Conservation (phyloP, 2,797 vertebrate species). For the Spheniscus humboldti region DNA sequence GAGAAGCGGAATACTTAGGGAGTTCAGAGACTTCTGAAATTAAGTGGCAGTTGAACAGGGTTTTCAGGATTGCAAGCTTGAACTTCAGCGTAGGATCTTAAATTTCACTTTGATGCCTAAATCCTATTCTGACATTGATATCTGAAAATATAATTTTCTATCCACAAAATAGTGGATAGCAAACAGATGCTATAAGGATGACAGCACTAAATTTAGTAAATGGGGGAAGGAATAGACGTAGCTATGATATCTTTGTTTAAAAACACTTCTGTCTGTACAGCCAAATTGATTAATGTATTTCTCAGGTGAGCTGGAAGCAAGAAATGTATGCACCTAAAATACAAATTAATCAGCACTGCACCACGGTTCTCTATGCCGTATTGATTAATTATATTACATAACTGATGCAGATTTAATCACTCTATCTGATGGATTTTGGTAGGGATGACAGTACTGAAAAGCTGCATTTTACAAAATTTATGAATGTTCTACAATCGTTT, state of each 20-base stretch:
- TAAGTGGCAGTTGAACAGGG: neutral
- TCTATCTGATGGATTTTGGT: constrained; percentile 39
- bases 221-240: neutral
- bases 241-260: neutral
- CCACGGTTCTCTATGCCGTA: neutral
- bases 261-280: neutral
- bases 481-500: neutral
- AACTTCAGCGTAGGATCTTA: neutral
- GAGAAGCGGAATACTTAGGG: neutral
- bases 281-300: constrained; percentile 60
- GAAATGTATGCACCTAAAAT: constrained; percentile 48
- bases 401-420: constrained; percentile 63
- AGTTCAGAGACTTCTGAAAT: neutral
- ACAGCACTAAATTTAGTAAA: neutral
- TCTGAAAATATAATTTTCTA: neutral
- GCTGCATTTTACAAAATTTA: constrained; percentile 2
- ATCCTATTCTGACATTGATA: neutral
- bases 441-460: constrained; percentile 15
- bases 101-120: neutral
- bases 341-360: constrained; percentile 62
- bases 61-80: neutral
- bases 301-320: constrained; percentile 46
- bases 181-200: neutral
- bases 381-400: constrained; percentile 68
- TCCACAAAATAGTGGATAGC: neutral